Evolutionary conservation across 2,888 invertebrate species (phyloP).

Genomic region (Drosophila cognata): DNA sequence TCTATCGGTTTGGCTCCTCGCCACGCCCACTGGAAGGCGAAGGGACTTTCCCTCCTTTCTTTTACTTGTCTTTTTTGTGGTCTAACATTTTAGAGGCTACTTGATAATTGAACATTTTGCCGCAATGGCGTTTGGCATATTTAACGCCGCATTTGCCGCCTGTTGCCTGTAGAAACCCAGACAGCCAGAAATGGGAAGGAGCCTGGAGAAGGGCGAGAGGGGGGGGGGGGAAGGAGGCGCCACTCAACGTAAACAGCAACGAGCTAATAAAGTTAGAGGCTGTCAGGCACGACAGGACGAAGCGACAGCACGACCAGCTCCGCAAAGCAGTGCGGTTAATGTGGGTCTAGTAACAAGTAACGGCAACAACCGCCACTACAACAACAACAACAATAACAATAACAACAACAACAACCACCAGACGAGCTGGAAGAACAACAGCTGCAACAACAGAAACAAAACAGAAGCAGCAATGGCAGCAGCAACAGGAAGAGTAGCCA

Average conservation of each 20-base stretch:
- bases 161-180: constrained; percentile 51
- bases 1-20: neutral
- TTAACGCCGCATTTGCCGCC: constrained; percentile 55
- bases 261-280: constrained; percentile 76
- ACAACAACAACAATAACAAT: neutral
- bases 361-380: constrained; percentile 1
- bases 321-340: constrained; percentile 71
- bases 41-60: neutral
- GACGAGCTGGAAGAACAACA: constrained; percentile 15
- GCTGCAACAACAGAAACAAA: constrained; percentile 11
- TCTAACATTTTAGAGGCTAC: constrained; percentile 49
- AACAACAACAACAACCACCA: constrained; percentile 1
- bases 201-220: neutral
- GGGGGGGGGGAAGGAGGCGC: constrained; percentile 5
- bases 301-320: constrained; percentile 36
- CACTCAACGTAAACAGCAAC: constrained; percentile 61
- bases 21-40: constrained; percentile 1
- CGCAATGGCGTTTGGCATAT: constrained; percentile 57
- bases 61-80: constrained; percentile 10
- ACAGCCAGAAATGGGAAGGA: neutral
- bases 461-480: neutral
- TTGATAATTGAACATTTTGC: constrained; percentile 75
- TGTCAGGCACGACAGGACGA: constrained; percentile 61
- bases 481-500: constrained; percentile 14
- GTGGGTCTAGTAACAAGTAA: constrained; percentile 22